phyloP scores from a whole-genome alignment of 2,888 invertebrate genomes.

The Pachliopta kotzebuea region DNA sequence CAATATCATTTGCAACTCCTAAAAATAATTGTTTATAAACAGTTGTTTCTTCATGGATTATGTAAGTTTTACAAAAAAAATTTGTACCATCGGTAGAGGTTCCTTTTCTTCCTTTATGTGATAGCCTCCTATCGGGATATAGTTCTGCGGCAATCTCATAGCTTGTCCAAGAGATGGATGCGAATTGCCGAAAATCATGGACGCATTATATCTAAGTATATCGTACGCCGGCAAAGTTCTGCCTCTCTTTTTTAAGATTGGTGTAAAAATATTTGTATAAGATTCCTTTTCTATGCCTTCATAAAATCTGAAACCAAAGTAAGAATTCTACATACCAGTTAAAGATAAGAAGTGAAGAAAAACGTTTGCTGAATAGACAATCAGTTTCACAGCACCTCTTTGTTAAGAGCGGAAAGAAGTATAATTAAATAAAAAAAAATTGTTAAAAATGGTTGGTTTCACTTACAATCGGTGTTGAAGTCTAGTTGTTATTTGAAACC shows the following conservation, averaged over 20 bases:
- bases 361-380: no score
- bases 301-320: no score
- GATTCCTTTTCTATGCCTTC: no score
- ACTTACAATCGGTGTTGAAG: no score
- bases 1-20: constrained; percentile 51
- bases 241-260: constrained; percentile 32
- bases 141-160: constrained; percentile 47
- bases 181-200: constrained; percentile 39
- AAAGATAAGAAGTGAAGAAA: no score
- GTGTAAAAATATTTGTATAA: constrained; percentile 2
- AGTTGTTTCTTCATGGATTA: constrained; percentile 28
- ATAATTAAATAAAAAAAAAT: no score
- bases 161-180: constrained; percentile 40
- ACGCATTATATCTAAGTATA: constrained; percentile 37
- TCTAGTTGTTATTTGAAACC: constrained; percentile 31
- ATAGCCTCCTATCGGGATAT: constrained; percentile 51
- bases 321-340: no score
- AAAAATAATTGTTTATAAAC: constrained; percentile 32
- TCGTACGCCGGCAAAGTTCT: constrained; percentile 34
- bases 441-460: no score
- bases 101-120: constrained; percentile 47
- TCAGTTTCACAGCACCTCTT: no score
- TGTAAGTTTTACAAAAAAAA: no score
- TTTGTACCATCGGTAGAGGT: constrained; percentile 50
- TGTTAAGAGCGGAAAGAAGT: no score